Evolutionary conservation across 2,797 vertebrate genomes (phyloP).

Genomic region (Danio aesculapii): DNA sequence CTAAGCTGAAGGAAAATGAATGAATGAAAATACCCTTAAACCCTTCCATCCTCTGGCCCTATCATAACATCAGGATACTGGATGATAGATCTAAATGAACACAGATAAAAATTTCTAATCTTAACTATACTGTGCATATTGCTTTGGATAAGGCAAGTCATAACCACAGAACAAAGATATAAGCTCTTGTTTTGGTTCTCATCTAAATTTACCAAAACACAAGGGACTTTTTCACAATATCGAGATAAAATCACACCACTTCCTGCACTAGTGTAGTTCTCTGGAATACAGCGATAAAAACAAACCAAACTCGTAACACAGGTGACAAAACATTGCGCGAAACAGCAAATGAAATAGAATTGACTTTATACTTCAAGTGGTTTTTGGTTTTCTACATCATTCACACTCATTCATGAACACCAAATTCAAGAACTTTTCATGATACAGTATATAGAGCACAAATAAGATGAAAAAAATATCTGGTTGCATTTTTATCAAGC

Average conservation of each 20-base stretch:
- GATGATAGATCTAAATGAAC: neutral
- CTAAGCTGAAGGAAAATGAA: no score
- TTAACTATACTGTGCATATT: neutral
- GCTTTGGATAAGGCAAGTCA: neutral
- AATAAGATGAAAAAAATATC: no score
- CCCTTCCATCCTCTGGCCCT: neutral
- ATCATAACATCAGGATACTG: neutral
- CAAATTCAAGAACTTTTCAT: no score
- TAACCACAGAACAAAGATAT: neutral
- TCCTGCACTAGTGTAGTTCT: slow-evolving; percentile 10
- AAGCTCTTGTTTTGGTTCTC: neutral
- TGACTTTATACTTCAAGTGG: no score
- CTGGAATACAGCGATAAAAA: neutral
- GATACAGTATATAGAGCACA: no score
- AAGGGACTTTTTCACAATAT: neutral
- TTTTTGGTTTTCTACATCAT: no score
- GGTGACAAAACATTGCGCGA: neutral
- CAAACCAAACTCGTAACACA: neutral
- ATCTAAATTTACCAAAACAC: neutral
- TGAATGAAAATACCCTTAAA: neutral
- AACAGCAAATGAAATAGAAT: neutral
- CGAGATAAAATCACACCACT: neutral
- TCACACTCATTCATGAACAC: neutral
- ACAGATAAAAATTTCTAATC: neutral
- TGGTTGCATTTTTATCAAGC: no score